phyloP scores from a whole-genome alignment of 2,888 invertebrate genomes.

The Heliconius ethilla region DNA sequence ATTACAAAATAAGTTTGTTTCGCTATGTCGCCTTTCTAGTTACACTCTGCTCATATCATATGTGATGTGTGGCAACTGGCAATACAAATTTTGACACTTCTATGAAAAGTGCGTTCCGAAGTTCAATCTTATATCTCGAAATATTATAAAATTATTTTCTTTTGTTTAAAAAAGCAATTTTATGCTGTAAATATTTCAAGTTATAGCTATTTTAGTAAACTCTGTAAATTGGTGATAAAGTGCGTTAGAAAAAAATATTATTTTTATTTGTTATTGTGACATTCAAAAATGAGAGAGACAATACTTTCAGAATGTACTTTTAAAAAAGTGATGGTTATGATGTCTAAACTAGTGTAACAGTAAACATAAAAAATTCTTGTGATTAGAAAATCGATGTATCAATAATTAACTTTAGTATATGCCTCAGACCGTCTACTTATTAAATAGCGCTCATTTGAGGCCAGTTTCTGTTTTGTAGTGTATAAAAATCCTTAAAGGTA shows the following conservation, averaged over 20 bases:
- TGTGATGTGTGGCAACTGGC: constrained; percentile 37
- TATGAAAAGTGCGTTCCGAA: constrained; percentile 43
- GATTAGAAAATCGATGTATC: constrained; percentile 70
- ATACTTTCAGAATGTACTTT: constrained; percentile 55
- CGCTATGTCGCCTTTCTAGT: constrained; percentile 18
- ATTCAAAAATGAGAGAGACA: background rate
- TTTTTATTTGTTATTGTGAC: background rate
- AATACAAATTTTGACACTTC: constrained; percentile 39
- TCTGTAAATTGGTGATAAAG: background rate
- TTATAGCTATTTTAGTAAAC: background rate
- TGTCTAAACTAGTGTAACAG: constrained; percentile 64
- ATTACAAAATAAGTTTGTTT: constrained; percentile 18
- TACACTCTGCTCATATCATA: background rate
- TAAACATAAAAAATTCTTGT: constrained; percentile 73
- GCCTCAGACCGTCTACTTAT: constrained; percentile 59
- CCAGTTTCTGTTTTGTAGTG: constrained; percentile 59
- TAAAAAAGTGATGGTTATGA: constrained; percentile 63
- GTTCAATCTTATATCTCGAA: constrained; percentile 2
- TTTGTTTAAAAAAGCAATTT: background rate
- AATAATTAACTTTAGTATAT: constrained; percentile 58
- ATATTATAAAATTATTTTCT: background rate
- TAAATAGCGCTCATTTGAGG: constrained; percentile 62
- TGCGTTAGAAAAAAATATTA: background rate
- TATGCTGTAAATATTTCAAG: background rate
- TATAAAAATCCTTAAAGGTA: constrained; percentile 75